Percentiles rank a stretch among this genome's conserved stretches.
phyloP scores from a whole-genome alignment of 2,888 invertebrate species.

The Auanema freiburgensis region DNA sequence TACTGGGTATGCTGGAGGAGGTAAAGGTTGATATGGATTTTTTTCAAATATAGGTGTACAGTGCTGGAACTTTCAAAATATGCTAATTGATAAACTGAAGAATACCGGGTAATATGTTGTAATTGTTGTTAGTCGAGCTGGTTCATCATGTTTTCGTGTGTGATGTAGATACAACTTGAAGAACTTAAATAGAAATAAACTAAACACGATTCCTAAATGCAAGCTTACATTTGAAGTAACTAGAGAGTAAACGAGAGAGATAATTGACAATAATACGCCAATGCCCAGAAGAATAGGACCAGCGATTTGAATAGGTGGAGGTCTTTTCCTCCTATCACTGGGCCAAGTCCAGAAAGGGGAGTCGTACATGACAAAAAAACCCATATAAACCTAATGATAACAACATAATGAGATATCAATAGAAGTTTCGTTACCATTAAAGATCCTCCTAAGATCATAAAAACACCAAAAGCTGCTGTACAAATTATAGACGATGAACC shows the following conservation, averaged over 20 bases:
- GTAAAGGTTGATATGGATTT: slow-evolving; percentile 62
- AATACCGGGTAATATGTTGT: slow-evolving; percentile 56
- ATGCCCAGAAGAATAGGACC: slow-evolving; percentile 57
- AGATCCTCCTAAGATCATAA: slow-evolving; percentile 59
- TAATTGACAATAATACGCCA: slow-evolving; percentile 49
- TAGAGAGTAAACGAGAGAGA: slow-evolving; percentile 50
- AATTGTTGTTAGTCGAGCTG: slow-evolving; percentile 57
- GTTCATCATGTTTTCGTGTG: slow-evolving; percentile 58
- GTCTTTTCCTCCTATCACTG: slow-evolving; percentile 31
- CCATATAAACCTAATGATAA: slow-evolving; percentile 43
- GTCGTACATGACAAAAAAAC: slow-evolving; percentile 54
- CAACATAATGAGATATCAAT: not conserved
- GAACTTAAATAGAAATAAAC: slow-evolving; percentile 35
- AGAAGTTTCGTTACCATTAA: slow-evolving; percentile 44
- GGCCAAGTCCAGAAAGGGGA: slow-evolving; percentile 62
- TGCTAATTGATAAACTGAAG: not conserved
- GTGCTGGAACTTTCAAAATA: not conserved
- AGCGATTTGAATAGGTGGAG: slow-evolving; percentile 61
- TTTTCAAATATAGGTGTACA: slow-evolving; percentile 52
- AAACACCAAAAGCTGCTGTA: slow-evolving; percentile 62
- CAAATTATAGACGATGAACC: slow-evolving; percentile 61
- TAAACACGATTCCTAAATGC: not conserved
- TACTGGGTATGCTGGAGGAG: slow-evolving; percentile 61
- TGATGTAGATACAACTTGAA: slow-evolving; percentile 59
- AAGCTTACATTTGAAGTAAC: slow-evolving; percentile 52